Evolutionary conservation across 2,113 vertebrate genomes (phyloP).

Genomic region (Ahaetulla prasina): DNA sequence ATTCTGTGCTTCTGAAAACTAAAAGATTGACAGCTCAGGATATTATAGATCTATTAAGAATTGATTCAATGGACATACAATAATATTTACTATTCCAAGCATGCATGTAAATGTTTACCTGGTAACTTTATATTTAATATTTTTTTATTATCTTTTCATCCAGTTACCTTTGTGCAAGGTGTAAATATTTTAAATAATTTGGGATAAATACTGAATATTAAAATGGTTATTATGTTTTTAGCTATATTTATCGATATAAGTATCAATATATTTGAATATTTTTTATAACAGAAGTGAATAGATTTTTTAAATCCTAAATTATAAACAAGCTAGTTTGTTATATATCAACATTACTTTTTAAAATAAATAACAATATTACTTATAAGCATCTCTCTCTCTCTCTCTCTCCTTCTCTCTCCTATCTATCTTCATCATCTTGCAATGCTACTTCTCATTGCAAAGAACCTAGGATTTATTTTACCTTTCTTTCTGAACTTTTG

Average conservation of each 20-base stretch:
- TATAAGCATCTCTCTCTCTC: neutral
- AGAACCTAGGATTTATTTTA: neutral
- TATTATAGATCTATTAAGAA: constrained; percentile 71
- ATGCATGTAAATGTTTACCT: constrained; percentile 47
- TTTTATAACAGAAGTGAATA: neutral
- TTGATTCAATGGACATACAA: constrained; percentile 60
- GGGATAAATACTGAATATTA: neutral
- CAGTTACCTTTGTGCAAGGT: constrained; percentile 8
- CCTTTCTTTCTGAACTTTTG: neutral
- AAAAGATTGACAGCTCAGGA: constrained; percentile 68
- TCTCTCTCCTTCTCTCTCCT: neutral
- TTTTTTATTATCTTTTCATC: constrained; percentile 3
- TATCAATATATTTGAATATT: neutral
- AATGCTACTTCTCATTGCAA: neutral
- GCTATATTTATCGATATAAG: neutral
- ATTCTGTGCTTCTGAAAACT: constrained; percentile 69
- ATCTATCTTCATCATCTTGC: neutral
- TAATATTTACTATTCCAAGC: constrained; percentile 27
- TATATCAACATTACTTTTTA: neutral
- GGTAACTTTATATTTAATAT: constrained; percentile 47
- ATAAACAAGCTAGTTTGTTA: neutral
- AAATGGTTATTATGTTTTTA: neutral
- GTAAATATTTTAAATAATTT: constrained; percentile 38
- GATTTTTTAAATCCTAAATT: neutral
- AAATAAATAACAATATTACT: neutral